Conservation (phyloP, 2,113 vertebrate species). For the Microcebus griseorufus region DNA sequence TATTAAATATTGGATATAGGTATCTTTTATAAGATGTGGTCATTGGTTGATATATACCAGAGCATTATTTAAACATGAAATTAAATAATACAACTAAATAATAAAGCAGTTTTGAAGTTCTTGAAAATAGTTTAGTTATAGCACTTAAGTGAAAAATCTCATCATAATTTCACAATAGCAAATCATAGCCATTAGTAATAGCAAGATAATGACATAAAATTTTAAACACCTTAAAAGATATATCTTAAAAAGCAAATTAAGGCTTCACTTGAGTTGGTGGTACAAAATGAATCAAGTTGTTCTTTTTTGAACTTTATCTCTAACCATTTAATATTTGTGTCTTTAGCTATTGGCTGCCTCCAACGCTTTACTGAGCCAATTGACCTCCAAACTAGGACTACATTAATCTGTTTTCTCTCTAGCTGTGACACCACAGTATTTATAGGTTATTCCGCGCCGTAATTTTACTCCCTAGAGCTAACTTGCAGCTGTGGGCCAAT, state of each 20-base stretch:
- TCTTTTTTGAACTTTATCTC: background rate
- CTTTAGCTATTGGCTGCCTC: constrained; percentile 13
- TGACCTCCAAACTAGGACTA: background rate
- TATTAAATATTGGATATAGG: background rate
- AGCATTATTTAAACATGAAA: background rate
- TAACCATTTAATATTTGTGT: background rate
- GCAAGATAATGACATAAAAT: background rate
- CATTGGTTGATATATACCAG: background rate
- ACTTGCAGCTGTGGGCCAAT: background rate
- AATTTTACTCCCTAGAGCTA: background rate
- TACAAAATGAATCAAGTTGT: background rate
- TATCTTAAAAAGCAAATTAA: background rate
- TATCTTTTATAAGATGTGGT: background rate
- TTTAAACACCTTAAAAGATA: background rate
- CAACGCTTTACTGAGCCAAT: background rate
- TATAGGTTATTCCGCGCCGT: background rate
- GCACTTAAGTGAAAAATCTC: background rate
- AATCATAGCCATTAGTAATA: background rate
- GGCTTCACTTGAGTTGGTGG: background rate
- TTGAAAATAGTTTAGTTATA: background rate
- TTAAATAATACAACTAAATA: background rate
- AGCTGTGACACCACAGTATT: background rate
- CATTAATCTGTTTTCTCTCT: background rate
- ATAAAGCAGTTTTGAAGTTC: background rate
- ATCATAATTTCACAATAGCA: background rate